Conservation (phyloP, 2,797 vertebrate species). For the Buphagus erythrorhynchus region DNA sequence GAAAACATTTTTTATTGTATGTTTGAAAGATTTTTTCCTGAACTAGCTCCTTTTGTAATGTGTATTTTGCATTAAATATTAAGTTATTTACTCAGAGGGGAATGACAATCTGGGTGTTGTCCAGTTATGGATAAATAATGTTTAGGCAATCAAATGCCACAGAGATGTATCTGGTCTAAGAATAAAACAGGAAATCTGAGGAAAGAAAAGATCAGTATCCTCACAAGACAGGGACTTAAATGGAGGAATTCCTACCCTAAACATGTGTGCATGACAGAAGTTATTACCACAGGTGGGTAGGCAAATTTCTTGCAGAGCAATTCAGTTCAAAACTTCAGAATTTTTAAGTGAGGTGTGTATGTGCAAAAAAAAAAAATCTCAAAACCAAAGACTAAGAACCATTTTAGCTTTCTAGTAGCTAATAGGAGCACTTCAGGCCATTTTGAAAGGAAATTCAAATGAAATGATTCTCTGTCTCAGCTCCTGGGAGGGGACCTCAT, state of each 20-base stretch:
- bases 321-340: background rate
- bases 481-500: background rate
- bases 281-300: background rate
- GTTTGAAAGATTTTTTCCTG: background rate
- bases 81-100: background rate
- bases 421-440: background rate
- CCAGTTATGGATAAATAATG: background rate
- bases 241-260: background rate
- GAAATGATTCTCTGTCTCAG: background rate
- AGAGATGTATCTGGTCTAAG: background rate
- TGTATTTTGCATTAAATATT: background rate
- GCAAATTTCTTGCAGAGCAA: background rate
- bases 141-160: background rate
- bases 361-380: background rate
- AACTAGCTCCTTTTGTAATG: background rate
- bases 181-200: background rate
- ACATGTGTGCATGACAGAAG: background rate
- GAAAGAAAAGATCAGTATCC: background rate
- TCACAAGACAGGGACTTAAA: background rate
- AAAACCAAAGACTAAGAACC: background rate
- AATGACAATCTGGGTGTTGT: background rate
- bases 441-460: background rate
- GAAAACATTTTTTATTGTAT: background rate
- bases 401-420: background rate
- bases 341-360: background rate